Evolutionary conservation across 2,888 invertebrate genomes (phyloP).

Genomic region (Oligia latruncula): DNA sequence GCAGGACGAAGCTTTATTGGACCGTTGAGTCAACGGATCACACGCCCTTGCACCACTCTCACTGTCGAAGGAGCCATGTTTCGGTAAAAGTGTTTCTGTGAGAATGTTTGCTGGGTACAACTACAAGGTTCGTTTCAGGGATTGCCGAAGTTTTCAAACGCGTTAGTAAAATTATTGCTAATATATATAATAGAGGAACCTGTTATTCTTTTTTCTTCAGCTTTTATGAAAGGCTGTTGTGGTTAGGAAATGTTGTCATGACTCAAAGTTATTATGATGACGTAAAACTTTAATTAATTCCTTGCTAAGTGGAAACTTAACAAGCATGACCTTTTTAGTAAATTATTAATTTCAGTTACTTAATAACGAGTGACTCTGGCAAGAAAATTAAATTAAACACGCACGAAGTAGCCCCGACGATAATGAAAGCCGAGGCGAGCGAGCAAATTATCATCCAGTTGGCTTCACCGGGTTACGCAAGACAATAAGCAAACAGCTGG

Average conservation of each 20-base stretch:
- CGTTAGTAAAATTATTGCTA: not conserved
- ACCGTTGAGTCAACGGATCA: slow-evolving; percentile 70
- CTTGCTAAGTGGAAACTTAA: slow-evolving; percentile 36
- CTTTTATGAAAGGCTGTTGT: not conserved
- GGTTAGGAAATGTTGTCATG: not conserved
- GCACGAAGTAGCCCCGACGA: slow-evolving; percentile 84
- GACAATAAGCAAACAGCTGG: slow-evolving; percentile 85
- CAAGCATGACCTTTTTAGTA: slow-evolving; percentile 62
- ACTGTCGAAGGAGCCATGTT: slow-evolving; percentile 46
- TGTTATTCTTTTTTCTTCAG: too few relatives aligned
- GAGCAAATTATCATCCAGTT: slow-evolving; percentile 86
- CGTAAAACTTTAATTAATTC: slow-evolving; percentile 40
- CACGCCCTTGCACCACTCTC: slow-evolving; percentile 62
- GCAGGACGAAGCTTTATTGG: slow-evolving; percentile 80
- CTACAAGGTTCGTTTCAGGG: not conserved
- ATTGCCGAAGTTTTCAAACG: not conserved
- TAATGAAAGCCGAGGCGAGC: slow-evolving; percentile 84
- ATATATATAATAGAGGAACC: not conserved
- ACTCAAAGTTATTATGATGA: slow-evolving; percentile 4
- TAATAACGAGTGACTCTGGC: slow-evolving; percentile 73
- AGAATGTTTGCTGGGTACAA: not conserved
- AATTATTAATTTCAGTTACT: slow-evolving; percentile 73
- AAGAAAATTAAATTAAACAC: slow-evolving; percentile 86
- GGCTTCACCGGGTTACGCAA: slow-evolving; percentile 87
- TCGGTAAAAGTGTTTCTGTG: slow-evolving; percentile 41